Evolutionary conservation across 2,888 invertebrate species (phyloP), one percentile per base, ranked within the genome.

Genomic region (Troglohyphantes excavatus): DNA sequence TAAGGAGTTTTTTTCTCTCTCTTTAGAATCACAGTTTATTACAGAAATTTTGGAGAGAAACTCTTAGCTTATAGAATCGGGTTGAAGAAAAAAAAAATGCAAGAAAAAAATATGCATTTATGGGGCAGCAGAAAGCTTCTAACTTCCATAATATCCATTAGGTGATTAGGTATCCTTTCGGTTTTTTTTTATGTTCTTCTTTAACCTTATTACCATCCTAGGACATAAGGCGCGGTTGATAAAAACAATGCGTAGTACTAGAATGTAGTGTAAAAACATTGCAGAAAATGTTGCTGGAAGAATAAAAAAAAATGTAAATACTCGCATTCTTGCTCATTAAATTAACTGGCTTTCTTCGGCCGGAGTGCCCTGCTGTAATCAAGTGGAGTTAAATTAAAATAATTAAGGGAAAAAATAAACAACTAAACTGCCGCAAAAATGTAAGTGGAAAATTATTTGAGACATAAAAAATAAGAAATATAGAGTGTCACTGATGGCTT

Each of bases 321-420:
- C 33, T 82, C 76, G 59, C 78, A 86, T 78, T 86, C 68, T 78
- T 61, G 78, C 78, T 86, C 76, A 86, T 86, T 86, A 76, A 86
- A 78, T 86, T 86, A 86, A 63, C 76, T 78, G 39, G 76, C 61
- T 61, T 86, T 76, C 67, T 78, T 39, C 68, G 78, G 68, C 29
- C n/a, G 67, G 76, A 86, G 73, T 61, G 43, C 78, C 53, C 53
- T 53, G 39, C 61, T 59, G 85, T 86, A 86, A 86, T 86, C 85
- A 86, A 68, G 85, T 63, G 65, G 78, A 70, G 85, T 86, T 76
- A 86, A 86, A 86, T 86, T 76, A 86, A 86, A 86, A 78, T 86
- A 86, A 86, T 86, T 86, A 70, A 86, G 39, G 63, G 59, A 46
- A 78, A 46, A 76, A 68, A 68, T 21, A 65, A 23, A 13, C 43